Conservation (phyloP, 2,888 invertebrate species). For the Drosophila putrida region DNA sequence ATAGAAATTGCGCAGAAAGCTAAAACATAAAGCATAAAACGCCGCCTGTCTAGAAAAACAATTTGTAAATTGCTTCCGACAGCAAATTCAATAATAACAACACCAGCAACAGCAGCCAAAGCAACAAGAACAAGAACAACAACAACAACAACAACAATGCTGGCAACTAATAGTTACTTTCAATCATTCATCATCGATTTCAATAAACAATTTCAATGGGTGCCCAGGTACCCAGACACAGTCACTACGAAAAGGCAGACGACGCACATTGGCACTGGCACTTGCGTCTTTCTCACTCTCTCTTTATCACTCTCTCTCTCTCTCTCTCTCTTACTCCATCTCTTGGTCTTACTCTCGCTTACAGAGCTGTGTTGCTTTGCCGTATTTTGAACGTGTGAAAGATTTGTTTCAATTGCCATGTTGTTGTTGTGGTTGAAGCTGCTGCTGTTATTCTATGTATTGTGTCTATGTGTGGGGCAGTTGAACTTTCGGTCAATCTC, state of each 20-base stretch:
- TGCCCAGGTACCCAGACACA: slow-evolving; percentile 38
- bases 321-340: neutral
- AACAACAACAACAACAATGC: slow-evolving; percentile 46
- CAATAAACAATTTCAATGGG: slow-evolving; percentile 79
- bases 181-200: slow-evolving; percentile 80
- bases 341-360: neutral
- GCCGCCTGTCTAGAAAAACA: slow-evolving; percentile 68
- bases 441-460: slow-evolving; percentile 16
- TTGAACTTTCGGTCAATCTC: slow-evolving; percentile 59
- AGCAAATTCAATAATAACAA: slow-evolving; percentile 74
- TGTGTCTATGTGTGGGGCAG: slow-evolving; percentile 43
- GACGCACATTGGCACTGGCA: slow-evolving; percentile 60
- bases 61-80: slow-evolving; percentile 81
- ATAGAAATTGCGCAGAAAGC: slow-evolving; percentile 47
- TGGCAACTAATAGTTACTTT: slow-evolving; percentile 76
- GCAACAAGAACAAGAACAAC: slow-evolving; percentile 45
- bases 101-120: slow-evolving; percentile 41
- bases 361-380: neutral
- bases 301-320: neutral
- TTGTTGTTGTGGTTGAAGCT: slow-evolving; percentile 16
- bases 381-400: slow-evolving; percentile 69
- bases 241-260: slow-evolving; percentile 41
- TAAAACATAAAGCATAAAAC: slow-evolving; percentile 50
- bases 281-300: slow-evolving; percentile 46
- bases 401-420: slow-evolving; percentile 66